These are phyloP conservation scores for Bruchidius siliquastri DNA, from an alignment of 2,888 invertebrate species.

Conservation along the genomic window DNA sequence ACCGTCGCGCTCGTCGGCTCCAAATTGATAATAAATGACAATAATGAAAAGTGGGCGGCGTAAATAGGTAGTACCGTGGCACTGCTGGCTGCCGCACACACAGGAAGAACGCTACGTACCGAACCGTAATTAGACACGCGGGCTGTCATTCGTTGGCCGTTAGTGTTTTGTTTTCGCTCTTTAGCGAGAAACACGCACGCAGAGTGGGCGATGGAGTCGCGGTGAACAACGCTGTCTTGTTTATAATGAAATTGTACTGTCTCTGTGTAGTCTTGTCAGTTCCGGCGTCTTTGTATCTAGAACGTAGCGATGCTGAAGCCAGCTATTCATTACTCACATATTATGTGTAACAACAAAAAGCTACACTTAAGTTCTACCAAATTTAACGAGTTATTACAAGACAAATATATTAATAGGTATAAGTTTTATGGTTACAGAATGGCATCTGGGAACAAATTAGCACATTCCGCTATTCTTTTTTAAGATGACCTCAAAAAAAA, in stretches of 20 bases:
- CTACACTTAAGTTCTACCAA: no score
- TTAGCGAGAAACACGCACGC: neutral
- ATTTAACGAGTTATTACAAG: no score
- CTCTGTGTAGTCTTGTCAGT: neutral
- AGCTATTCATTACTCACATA: no score
- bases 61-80: constrained; percentile 25
- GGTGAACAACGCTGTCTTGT: neutral
- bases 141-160: neutral
- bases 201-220: neutral
- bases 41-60: constrained; percentile 46
- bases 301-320: no score
- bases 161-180: neutral
- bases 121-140: neutral
- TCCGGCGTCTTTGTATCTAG: no score
- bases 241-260: neutral
- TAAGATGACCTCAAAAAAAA: no score
- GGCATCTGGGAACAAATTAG: no score
- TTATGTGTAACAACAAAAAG: no score
- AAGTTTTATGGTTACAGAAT: no score
- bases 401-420: no score
- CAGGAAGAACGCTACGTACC: neutral
- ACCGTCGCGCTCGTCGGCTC: constrained; percentile 46
- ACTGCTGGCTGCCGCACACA: neutral
- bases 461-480: no score
- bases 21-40: constrained; percentile 49